Base-by-base conservation (phyloP, 2,113 vertebrate species). In the Phasianus colchicus region DNA sequence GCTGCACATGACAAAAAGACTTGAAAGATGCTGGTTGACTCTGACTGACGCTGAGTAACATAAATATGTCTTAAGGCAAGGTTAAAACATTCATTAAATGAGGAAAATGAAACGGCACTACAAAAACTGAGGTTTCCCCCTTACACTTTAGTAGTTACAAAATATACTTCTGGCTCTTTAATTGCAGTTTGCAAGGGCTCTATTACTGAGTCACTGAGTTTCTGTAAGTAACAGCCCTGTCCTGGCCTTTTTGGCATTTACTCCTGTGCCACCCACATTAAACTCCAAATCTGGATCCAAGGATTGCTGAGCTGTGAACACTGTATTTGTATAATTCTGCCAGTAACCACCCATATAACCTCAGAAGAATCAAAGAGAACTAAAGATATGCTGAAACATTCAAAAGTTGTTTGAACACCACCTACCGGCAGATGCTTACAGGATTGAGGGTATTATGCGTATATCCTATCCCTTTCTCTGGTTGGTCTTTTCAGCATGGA, bases 291-390 rank as follows among this genome's bases (percentile, higher is more conserved):
- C 95, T 85, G 96, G 95, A 97, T 97, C 93, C 96, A 90, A 98
- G 90, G 93, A 97, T 94, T 98, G 97, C 97, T 98, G 97, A 98
- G 96, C 96, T 97, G 87, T 97, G 97, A 98, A 96, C 93, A 75
- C 95, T 96, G 83, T 98, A 97, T 98, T 98, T 98, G 93, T 98
- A 83, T 95, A 97, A 97, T 97, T 97, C 95, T 97, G 93, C 96
- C 97, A 98, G 96, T 95, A 98, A 97, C 98, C 98, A 97, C 97
- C 76, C 97, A 88, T 96, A 75, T 97, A 98, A 98, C 98, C 97
- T 98, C 98, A 98, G 92, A 97, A 97, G 94, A 98, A 97, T 98
- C 97, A 98, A 98, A 98, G 97, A 85, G 95, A 97, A 95, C 93
- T 93, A 92, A 97, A 97, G 97, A 97, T 97, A 97, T 91, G 96